Evolutionary conservation across 2,797 vertebrate genomes (phyloP).

Genomic region (Clarias platycephalus): DNA sequence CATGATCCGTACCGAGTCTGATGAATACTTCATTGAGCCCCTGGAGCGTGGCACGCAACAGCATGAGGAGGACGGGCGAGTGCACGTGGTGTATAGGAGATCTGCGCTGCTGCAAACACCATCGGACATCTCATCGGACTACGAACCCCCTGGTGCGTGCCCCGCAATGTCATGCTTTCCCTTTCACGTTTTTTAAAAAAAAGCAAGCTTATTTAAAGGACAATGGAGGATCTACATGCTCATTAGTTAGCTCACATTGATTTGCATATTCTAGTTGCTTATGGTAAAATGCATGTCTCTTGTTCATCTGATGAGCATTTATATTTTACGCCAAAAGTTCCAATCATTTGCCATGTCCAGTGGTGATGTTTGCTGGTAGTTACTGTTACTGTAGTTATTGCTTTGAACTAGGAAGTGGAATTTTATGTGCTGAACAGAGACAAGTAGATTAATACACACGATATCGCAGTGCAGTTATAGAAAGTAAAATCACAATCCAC

Average conservation of each 20-base stretch:
- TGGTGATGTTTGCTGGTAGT: too few species aligned
- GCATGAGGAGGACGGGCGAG: conserved; percentile 86
- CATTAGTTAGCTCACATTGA: not conserved
- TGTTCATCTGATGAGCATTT: too few species aligned
- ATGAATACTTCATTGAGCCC: conserved; percentile 97
- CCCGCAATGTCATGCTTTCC: not conserved
- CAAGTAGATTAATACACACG: not conserved
- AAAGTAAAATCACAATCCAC: not conserved
- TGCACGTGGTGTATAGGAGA: conserved; percentile 91
- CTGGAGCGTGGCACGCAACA: conserved; percentile 89
- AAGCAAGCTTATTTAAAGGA: not conserved
- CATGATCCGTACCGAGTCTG: conserved; percentile 90
- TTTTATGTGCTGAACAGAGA: not conserved
- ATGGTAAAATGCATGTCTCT: too few species aligned
- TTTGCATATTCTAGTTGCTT: not conserved
- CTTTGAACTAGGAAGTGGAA: too few species aligned
- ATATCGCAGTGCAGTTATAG: not conserved
- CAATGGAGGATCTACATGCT: not conserved
- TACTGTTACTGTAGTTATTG: too few species aligned
- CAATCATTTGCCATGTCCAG: too few species aligned
- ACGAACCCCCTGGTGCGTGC: conserved; percentile 70
- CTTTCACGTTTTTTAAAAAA: not conserved
- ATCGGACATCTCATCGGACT: conserved; percentile 71
- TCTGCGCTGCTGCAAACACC: conserved; percentile 74
- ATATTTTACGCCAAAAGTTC: too few species aligned